Percentiles rank a stretch among this genome's conserved stretches.
Conservation (phyloP, 2,113 vertebrate genomes). For the Prietella phreatophila region DNA sequence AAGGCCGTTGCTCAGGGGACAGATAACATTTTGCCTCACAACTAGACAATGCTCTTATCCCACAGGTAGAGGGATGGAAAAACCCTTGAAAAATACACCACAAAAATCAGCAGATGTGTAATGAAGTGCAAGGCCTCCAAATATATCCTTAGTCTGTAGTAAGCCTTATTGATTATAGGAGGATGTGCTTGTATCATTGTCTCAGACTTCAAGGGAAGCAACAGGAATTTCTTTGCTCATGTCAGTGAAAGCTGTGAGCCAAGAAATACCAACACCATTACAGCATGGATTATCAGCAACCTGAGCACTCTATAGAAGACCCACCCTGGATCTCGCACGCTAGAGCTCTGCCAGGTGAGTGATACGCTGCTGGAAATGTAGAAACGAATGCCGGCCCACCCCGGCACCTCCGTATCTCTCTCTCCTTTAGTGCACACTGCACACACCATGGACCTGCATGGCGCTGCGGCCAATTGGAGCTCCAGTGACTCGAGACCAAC, state of each 20-base stretch:
- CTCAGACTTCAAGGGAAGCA: background rate
- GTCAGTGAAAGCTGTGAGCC: background rate
- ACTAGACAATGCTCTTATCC: background rate
- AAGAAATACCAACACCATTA: background rate
- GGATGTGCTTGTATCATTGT: constrained; percentile 11
- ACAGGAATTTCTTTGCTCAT: background rate
- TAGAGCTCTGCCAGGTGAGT: constrained; percentile 70
- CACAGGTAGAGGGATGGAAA: background rate
- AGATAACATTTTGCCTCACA: constrained; percentile 32
- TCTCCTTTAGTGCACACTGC: constrained; percentile 1
- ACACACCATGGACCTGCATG: constrained; percentile 31
- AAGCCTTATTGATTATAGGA: constrained; percentile 12
- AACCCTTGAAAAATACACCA: background rate
- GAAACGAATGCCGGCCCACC: constrained; percentile 36
- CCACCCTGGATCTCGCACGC: constrained; percentile 39
- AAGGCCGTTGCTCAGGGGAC: constrained; percentile 33
- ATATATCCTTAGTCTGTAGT: background rate
- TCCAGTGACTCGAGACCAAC: constrained; percentile 2
- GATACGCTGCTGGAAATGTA: background rate
- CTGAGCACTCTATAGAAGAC: constrained; percentile 31
- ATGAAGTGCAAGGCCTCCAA: background rate
- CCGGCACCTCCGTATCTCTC: constrained; percentile 29
- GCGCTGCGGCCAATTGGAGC: constrained; percentile 14
- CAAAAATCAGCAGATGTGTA: background rate
- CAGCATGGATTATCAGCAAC: constrained; percentile 17